Evolutionary conservation across 2,797 vertebrate species (phyloP), one percentile per base, ranked within the genome.

Genomic region (Poliocrania exsul): DNA sequence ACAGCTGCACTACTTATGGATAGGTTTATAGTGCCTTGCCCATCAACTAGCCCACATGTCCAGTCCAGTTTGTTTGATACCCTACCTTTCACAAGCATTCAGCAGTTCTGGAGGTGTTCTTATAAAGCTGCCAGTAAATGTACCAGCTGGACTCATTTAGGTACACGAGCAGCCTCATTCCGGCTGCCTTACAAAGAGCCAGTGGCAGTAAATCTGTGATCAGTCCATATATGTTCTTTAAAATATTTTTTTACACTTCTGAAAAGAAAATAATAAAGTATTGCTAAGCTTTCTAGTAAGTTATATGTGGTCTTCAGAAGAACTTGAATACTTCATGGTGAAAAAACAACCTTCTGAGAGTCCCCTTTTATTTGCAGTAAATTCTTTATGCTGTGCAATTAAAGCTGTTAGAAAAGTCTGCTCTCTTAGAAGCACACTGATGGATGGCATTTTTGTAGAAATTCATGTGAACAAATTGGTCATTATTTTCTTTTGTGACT

Each of bases 141-240:
- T 97, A 96, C 98, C 98, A 98, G 98, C 98, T 98, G 98, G 98
- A 97, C 98, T 98, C 98, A 79, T 98, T 98, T 98, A 98, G 91
- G 92, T 95, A 97, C 97, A 96, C 58, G 92, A 98, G 95, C 96
- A 88, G 96, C 89, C 97, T 97, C 95, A 95, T 91, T 97, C 97
- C 60, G 51, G 69, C 96, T 89, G 96, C 96, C 97, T 97, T 97
- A 97, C 96, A 96, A 97, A 96, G 97, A 98, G 92, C 90, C 95
- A 96, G 87, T 95, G 95, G 97, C 95, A 96, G 97, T 98, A 98
- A 98, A 98, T 98, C 97, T 97, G 96, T 88, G 97, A 96, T 96
- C 97, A 98, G 97, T 98, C 97, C 96, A 96, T 98, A 98, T 95
- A 97, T 87, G 92, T 93, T 97, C 97, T 97, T 98, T 94, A 96